Conservation (phyloP, 2,113 vertebrate species). For the Ptychochromis oligacanthus region DNA sequence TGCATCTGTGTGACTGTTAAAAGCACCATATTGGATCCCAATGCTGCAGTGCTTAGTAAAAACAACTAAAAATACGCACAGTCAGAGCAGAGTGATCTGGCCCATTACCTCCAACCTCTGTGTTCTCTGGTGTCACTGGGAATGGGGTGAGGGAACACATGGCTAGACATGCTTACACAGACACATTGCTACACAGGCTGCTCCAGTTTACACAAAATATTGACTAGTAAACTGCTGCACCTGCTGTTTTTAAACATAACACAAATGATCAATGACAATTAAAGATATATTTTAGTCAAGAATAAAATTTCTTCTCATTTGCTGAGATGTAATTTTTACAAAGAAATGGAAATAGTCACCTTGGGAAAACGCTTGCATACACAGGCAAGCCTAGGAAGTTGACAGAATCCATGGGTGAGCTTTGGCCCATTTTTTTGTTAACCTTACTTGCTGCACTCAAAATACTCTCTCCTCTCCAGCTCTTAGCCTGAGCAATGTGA, state of each 20-base stretch:
- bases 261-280: constrained; percentile 29
- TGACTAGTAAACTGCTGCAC: constrained; percentile 21
- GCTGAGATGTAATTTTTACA: neutral
- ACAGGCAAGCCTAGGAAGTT: neutral
- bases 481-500: constrained; percentile 57
- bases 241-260: constrained; percentile 42
- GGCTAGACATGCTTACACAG: constrained; percentile 66
- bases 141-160: constrained; percentile 42
- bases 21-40: constrained; percentile 61
- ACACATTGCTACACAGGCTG: constrained; percentile 43
- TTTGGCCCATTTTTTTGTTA: constrained; percentile 23
- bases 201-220: constrained; percentile 36
- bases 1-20: constrained; percentile 46
- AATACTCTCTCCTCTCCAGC: constrained; percentile 20
- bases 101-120: constrained; percentile 70
- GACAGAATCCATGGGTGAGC: neutral
- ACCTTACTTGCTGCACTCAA: constrained; percentile 38
- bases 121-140: constrained; percentile 48
- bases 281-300: neutral
- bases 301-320: neutral
- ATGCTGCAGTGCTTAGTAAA: constrained; percentile 62
- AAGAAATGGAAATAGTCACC: neutral
- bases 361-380: neutral
- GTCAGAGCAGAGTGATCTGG: constrained; percentile 51
- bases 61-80: constrained; percentile 55